Percentiles rank a stretch among this genome's conserved stretches.
Conservation (phyloP, 2,888 invertebrate species). For the Axea sp. region DNA sequence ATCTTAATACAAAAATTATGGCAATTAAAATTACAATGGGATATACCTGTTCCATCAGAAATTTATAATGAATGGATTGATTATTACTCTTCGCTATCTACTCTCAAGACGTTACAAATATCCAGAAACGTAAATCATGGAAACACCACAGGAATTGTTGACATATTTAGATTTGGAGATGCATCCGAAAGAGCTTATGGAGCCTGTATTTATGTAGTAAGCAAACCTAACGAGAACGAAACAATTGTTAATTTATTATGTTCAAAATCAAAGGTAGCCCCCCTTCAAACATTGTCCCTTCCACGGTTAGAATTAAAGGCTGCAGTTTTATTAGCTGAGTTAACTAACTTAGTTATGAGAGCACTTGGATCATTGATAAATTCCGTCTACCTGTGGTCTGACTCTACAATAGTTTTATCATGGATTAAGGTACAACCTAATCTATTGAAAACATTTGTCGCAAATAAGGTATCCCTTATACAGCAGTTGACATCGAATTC, state of each 20-base stretch:
- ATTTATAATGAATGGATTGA: constrained; percentile 26
- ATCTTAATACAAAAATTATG: constrained; percentile 60
- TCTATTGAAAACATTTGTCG: constrained; percentile 25
- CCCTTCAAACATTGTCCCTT: constrained; percentile 13
- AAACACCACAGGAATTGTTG: not conserved
- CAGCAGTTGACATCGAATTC: not conserved
- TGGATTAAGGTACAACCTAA: constrained; percentile 38
- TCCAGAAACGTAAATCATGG: not conserved
- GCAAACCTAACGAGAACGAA: not conserved
- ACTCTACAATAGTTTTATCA: constrained; percentile 39
- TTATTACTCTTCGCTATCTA: constrained; percentile 7
- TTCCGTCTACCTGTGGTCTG: constrained; percentile 29
- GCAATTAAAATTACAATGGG: constrained; percentile 63
- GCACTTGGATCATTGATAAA: not conserved
- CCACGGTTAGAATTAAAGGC: constrained; percentile 25
- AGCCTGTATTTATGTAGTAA: constrained; percentile 3
- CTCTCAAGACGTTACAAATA: constrained; percentile 6
- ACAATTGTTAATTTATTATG: constrained; percentile 12
- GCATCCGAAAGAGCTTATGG: constrained; percentile 17
- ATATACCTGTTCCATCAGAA: constrained; percentile 51
- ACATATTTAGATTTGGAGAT: constrained; percentile 4
- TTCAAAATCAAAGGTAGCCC: constrained; percentile 51
- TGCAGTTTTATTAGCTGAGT: constrained; percentile 1
- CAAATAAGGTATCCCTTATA: constrained; percentile 3
- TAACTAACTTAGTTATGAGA: not conserved